Evolutionary conservation across 1,140 invertebrate species (phyloP).

Genomic region (Bombus waltoni): DNA sequence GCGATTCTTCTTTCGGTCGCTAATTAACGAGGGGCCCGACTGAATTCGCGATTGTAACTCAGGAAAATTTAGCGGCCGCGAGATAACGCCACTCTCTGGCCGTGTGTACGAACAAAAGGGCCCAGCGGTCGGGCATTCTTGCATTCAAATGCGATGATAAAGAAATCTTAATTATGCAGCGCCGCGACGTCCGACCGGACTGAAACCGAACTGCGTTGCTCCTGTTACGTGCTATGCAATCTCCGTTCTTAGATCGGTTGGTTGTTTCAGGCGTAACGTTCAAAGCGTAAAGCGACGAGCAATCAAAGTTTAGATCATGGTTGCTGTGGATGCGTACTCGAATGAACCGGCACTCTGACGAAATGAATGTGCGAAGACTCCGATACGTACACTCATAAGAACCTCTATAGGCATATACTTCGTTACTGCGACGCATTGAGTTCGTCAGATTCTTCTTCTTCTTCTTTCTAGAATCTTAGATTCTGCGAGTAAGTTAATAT

Average conservation of each 20-base stretch:
- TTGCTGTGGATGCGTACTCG: no score
- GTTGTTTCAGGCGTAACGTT: not conserved
- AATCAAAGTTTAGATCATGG: no score
- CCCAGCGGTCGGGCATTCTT: constrained; percentile 41
- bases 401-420: no score
- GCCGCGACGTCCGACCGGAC: not conserved
- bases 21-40: constrained; percentile 68
- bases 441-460: no score
- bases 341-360: no score
- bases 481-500: no score
- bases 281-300: no score
- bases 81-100: constrained; percentile 60
- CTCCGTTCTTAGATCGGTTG: not conserved
- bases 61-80: constrained; percentile 67
- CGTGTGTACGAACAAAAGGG: constrained; percentile 58
- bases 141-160: constrained; percentile 57
- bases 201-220: no score
- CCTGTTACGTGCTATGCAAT: not conserved
- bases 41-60: constrained; percentile 68
- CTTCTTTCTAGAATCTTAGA: no score
- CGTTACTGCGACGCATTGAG: no score
- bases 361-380: no score
- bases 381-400: no score
- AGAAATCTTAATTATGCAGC: constrained; percentile 67
- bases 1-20: constrained; percentile 69